Evolutionary conservation across 2,113 vertebrate species (phyloP).

Genomic region (Oostethus manadensis): DNA sequence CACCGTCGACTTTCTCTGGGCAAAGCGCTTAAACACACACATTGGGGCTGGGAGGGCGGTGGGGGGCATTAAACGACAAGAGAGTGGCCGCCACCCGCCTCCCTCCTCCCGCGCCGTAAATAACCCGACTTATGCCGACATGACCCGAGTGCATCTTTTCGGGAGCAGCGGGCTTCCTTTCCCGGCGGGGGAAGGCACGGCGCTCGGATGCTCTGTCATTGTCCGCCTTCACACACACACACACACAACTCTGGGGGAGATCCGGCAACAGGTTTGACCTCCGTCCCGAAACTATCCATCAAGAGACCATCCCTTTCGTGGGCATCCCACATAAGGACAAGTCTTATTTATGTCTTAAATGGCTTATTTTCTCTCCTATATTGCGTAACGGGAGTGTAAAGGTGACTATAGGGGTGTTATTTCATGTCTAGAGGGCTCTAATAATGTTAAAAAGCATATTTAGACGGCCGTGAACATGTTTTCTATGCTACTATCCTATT

Average conservation of each 20-base stretch:
- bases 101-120: constrained; percentile 47
- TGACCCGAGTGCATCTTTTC: no score
- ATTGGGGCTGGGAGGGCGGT: constrained; percentile 17
- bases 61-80: constrained; percentile 21
- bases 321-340: no score
- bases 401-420: no score
- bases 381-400: no score
- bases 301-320: constrained; percentile 6
- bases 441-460: no score
- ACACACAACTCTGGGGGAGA: constrained; percentile 13
- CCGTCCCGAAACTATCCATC: constrained; percentile 22
- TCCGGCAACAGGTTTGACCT: constrained; percentile 39
- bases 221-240: constrained; percentile 27
- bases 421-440: no score
- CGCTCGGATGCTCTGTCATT: constrained; percentile 30
- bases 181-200: constrained; percentile 61
- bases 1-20: constrained; percentile 17
- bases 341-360: no score
- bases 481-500: no score
- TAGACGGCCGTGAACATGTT: no score
- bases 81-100: constrained; percentile 5
- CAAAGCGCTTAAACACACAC: constrained; percentile 37
- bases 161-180: constrained; percentile 31
- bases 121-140: constrained; percentile 58
- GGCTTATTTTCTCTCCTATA: no score